phyloP scores from a whole-genome alignment of 2,888 invertebrate genomes.

The Abscondita cerata region DNA sequence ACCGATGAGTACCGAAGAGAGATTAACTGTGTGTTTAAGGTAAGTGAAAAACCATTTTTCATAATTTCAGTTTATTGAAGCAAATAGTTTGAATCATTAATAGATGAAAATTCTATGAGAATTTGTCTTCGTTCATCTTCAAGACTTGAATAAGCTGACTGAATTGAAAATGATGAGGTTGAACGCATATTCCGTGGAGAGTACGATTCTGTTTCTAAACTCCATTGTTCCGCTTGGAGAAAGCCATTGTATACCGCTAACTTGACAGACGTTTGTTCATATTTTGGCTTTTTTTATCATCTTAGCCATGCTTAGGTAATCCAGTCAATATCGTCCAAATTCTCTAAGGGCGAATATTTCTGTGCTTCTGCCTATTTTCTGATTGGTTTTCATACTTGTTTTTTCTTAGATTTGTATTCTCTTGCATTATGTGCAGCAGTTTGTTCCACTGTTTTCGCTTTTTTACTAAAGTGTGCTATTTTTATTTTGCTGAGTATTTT shows the following conservation, averaged over 20 bases:
- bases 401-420: no score
- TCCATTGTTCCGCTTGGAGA: not conserved
- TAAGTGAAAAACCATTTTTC: slow-evolving; percentile 9
- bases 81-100: not conserved
- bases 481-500: no score
- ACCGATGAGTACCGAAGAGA: slow-evolving; percentile 20
- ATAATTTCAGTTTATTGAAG: not conserved
- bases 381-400: no score
- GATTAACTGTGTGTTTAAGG: slow-evolving; percentile 19
- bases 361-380: slow-evolving; percentile 3
- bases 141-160: no score
- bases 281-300: slow-evolving; percentile 7
- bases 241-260: not conserved
- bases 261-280: not conserved
- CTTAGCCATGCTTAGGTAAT: slow-evolving; percentile 7
- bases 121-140: not conserved
- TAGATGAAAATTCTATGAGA: not conserved
- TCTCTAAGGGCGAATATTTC: slow-evolving; percentile 1
- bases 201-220: not conserved
- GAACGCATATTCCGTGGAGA: no score
- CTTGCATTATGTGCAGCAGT: no score
- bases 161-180: no score
- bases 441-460: no score
- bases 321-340: slow-evolving; percentile 3
- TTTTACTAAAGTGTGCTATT: no score